phyloP scores from a whole-genome alignment of 2,797 vertebrate genomes.

The Falco berigora region DNA sequence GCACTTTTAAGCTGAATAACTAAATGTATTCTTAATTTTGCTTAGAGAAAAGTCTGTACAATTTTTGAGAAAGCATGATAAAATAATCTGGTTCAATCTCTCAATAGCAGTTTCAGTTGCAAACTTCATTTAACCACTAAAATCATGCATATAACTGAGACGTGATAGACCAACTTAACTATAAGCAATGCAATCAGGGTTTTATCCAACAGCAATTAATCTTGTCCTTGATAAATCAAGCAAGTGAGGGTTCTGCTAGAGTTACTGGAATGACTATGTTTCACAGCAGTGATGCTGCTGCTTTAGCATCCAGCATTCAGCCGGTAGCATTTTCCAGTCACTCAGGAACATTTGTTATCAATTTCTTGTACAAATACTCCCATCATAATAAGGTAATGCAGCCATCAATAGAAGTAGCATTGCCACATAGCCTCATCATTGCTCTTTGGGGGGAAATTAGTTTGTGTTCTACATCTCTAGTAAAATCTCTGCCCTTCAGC shows the following conservation, averaged over 20 bases:
- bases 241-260: not conserved
- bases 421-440: not conserved
- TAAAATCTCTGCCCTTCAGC: not conserved
- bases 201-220: not conserved
- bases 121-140: not conserved
- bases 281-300: not conserved
- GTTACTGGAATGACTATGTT: not conserved
- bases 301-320: not conserved
- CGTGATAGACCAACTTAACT: not conserved
- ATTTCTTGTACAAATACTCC: not conserved
- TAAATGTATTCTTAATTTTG: not conserved
- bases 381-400: not conserved
- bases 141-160: not conserved
- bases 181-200: not conserved
- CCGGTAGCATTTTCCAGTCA: fast-evolving
- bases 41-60: not conserved
- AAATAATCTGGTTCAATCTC: not conserved
- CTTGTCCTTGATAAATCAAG: not conserved
- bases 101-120: not conserved
- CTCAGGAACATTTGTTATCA: not conserved
- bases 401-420: not conserved
- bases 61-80: not conserved
- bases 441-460: not conserved
- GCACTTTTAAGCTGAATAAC: not conserved
- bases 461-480: not conserved